Evolutionary conservation across 2,797 vertebrate species (phyloP).

Genomic region (Trachops cirrhosus): DNA sequence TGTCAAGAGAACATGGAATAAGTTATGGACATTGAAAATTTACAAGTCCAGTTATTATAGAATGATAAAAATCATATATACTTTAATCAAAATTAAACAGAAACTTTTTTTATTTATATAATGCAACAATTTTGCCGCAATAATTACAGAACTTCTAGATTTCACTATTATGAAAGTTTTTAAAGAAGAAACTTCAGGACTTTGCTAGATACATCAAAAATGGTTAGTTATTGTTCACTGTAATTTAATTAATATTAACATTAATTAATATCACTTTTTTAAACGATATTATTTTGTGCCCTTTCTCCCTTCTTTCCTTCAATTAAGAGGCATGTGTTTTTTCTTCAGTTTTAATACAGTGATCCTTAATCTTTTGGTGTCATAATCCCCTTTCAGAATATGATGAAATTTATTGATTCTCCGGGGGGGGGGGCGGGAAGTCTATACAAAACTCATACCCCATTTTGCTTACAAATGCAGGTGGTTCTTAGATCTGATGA

Average conservation of each 20-base stretch:
- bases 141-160: background rate
- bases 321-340: background rate
- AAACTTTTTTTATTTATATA: background rate
- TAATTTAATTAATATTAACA: background rate
- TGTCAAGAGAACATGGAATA: background rate
- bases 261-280: background rate
- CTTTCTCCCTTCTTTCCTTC: background rate
- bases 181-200: background rate
- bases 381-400: background rate
- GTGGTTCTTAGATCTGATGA: background rate
- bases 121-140: background rate
- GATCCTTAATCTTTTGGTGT: background rate
- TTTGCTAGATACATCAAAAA: background rate
- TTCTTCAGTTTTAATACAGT: background rate
- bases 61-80: background rate
- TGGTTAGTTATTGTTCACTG: background rate
- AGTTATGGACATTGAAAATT: background rate
- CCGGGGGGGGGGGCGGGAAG: rapidly evolving
- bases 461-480: background rate
- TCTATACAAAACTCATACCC: background rate
- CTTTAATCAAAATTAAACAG: background rate
- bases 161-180: background rate
- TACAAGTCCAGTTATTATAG: background rate
- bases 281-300: background rate
- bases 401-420: background rate